Evolutionary conservation across 2,888 invertebrate genomes (phyloP).

Genomic region (Chrysotoxum bicinctum): DNA sequence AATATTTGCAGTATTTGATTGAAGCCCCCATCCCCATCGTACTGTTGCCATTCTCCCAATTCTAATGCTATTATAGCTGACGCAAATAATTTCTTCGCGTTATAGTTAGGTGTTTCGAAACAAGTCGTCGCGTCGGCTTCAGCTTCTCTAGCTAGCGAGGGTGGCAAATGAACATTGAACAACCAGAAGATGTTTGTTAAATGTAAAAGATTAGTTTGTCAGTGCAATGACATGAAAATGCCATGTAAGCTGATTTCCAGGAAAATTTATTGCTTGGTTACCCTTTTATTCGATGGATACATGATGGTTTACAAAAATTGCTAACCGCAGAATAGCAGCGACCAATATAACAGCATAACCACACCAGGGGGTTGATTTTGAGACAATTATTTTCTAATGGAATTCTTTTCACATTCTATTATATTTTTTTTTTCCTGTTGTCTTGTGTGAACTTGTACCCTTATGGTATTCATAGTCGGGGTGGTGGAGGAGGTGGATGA

Average conservation of each 20-base stretch:
- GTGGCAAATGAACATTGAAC: conserved; percentile 5
- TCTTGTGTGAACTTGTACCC: background rate
- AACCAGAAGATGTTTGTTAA: conserved; percentile 56
- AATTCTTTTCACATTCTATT: conserved; percentile 59
- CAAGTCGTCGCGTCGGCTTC: conserved; percentile 22
- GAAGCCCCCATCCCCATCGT: background rate
- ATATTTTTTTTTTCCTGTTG: conserved; percentile 4
- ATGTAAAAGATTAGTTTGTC: conserved; percentile 61
- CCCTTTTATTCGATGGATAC: conserved; percentile 52
- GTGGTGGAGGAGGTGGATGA: conserved; percentile 11
- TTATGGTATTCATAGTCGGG: background rate
- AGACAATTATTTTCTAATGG: conserved; percentile 66
- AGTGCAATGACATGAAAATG: conserved; percentile 69
- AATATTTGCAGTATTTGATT: no score
- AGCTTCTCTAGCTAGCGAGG: background rate
- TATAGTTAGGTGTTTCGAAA: conserved; percentile 32
- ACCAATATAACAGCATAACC: background rate
- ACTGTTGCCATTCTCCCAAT: background rate
- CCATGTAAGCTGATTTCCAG: conserved; percentile 65
- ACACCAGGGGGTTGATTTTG: conserved; percentile 36
- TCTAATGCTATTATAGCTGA: conserved; percentile 63
- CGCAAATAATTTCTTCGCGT: conserved; percentile 44
- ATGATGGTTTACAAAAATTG: conserved; percentile 21
- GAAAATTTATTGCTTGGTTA: conserved; percentile 68
- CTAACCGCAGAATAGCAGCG: conserved; percentile 28